phyloP scores from a whole-genome alignment of 1,140 invertebrate genomes.

The Xylocopa sonorina region DNA sequence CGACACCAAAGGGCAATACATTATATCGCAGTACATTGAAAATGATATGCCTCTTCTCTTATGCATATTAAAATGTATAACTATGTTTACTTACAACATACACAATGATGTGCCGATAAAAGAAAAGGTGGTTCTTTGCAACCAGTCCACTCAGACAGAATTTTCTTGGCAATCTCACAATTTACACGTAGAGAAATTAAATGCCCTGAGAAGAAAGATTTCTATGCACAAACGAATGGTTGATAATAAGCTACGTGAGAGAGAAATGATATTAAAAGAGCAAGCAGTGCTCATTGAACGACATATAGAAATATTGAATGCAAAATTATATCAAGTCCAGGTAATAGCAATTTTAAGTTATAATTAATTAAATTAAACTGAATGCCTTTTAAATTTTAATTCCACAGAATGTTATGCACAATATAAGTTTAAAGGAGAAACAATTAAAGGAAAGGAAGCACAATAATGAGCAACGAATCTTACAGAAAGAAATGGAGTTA shows the following conservation, averaged over 20 bases:
- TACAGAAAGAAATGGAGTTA: conserved; percentile 74
- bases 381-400: conserved; percentile 21
- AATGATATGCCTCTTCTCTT: conserved; percentile 73
- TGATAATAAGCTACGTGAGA: conserved; percentile 67
- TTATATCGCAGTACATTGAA: conserved; percentile 72
- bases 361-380: conserved; percentile 1
- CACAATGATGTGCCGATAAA: conserved; percentile 20
- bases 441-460: conserved; percentile 68
- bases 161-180: conserved; percentile 33
- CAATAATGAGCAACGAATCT: conserved; percentile 65
- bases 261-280: conserved; percentile 72
- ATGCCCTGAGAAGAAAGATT: conserved; percentile 70
- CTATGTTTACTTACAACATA: conserved; percentile 43
- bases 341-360: conserved; percentile 55
- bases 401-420: conserved; percentile 69
- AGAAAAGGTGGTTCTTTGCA: conserved; percentile 25
- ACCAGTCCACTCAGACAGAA: conserved; percentile 63
- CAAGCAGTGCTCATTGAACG: conserved; percentile 70
- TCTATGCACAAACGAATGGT: conserved; percentile 74
- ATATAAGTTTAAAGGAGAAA: conserved; percentile 71
- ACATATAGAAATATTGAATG: conserved; percentile 71
- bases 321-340: conserved; percentile 75
- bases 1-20: conserved; percentile 69
- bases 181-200: conserved; percentile 56
- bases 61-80: conserved; percentile 74